Base-by-base conservation (phyloP, 2,888 invertebrate genomes). In the Diogma glabrata region DNA sequence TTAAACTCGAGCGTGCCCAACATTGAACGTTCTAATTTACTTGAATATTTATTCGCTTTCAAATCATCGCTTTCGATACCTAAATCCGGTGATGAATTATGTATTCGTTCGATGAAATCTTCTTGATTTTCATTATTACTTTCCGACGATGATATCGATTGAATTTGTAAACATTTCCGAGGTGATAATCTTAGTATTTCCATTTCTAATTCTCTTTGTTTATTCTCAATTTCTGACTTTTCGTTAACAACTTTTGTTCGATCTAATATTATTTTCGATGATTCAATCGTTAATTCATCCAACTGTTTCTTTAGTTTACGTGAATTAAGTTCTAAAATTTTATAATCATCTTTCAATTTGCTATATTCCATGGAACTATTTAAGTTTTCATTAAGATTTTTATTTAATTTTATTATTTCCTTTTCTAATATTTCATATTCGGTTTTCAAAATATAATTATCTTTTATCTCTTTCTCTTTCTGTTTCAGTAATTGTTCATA, bases 21-120 rank as follows among this genome's bases (percentile, higher is more conserved):
- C 22, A 69, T 58, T 0, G 73, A 66, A 47, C 71, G 60, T 49
- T 65, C 63, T 7, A 60, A 59, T 48, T 57, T 62, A 3, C 62
- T 58, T 2, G 64, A 50, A 9, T 22, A 43, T 43, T 22, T 43
- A 43, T 43, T 43, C 23, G 23, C 43, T n/a, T n/a, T n/a, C n/a
- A 43, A 14, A 43, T 43, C 77, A 64, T 90, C 90, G 61, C 89
- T 90, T 64, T 90, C 90, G 56, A 91, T 90, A n/a, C 90, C 90
- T 61, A 89, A 77, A 69, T 91, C 91, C 0, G 91, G 90, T 0
- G 90, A 90, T 1, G 83, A 73, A 58, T 73, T 77, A 10, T 71
- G 20, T 22, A 43, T 14, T 8, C 43, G 43, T 22, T 43, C 23
- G n/a, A n/a, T n/a, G 8, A 43, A 12, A 22, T 22, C 23, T 22